These are phyloP conservation scores for Drosophila quasianomalipes DNA, from an alignment of 2,888 invertebrate genomes.

Conservation along the genomic window DNA sequence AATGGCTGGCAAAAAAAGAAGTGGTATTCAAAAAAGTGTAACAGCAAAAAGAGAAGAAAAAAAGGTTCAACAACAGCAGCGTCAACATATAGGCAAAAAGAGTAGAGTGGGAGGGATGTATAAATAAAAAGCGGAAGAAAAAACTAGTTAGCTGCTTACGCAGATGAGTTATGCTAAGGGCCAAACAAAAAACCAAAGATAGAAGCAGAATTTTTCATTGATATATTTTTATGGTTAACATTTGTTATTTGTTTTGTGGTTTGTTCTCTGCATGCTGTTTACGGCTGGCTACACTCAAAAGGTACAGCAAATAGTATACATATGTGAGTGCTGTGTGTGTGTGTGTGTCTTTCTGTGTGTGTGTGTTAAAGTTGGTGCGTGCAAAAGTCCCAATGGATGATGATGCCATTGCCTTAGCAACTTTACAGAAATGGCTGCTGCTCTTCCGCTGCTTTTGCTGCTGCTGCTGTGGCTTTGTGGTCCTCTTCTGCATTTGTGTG, in stretches of 20 bases:
- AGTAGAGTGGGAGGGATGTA: slow-evolving; percentile 3
- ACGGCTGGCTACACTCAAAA: slow-evolving; percentile 63
- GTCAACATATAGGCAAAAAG: slow-evolving; percentile 35
- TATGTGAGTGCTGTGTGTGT: background rate
- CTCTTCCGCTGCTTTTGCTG: slow-evolving; percentile 30
- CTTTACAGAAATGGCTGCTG: slow-evolving; percentile 54
- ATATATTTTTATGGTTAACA: slow-evolving; percentile 70
- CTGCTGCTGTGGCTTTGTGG: slow-evolving; percentile 43
- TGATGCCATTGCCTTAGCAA: slow-evolving; percentile 78
- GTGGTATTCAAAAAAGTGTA: slow-evolving; percentile 34
- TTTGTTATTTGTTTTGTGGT: background rate
- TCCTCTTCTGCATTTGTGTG: slow-evolving; percentile 13
- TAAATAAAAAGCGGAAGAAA: slow-evolving; percentile 9
- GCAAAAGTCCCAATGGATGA: slow-evolving; percentile 53
- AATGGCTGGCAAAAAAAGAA: slow-evolving; percentile 38
- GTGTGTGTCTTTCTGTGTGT: slow-evolving; percentile 10
- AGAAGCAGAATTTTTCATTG: slow-evolving; percentile 65
- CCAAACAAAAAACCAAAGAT: slow-evolving; percentile 40
- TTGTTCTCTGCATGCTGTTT: slow-evolving; percentile 50
- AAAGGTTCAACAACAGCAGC: slow-evolving; percentile 26
- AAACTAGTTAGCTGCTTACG: slow-evolving; percentile 46
- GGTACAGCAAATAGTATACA: slow-evolving; percentile 26
- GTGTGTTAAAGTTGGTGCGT: slow-evolving; percentile 51
- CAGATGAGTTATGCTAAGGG: slow-evolving; percentile 46
- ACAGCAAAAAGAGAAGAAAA: slow-evolving; percentile 21